phyloP scores from a whole-genome alignment of 2,113 vertebrate species.

The Psilopsiagon aurifrons region DNA sequence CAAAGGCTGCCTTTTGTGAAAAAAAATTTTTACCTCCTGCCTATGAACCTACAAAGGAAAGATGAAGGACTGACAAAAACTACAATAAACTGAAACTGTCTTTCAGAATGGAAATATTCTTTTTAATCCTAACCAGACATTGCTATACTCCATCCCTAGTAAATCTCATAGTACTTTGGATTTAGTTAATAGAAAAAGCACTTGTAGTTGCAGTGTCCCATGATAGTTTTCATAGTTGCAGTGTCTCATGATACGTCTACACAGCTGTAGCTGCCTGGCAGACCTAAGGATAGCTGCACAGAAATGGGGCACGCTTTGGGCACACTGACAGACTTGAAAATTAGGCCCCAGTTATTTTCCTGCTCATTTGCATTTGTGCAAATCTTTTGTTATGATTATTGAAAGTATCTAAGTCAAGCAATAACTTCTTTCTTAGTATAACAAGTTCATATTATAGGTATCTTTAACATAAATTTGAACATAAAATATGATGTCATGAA shows the following conservation, averaged over 20 bases:
- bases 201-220: background rate
- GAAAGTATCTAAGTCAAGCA: background rate
- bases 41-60: background rate
- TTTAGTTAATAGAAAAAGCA: background rate
- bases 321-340: background rate
- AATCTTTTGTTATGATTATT: background rate
- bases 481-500: background rate
- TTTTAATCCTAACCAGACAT: background rate
- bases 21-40: background rate
- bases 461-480: background rate
- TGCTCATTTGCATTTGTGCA: background rate
- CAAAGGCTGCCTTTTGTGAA: fast-evolving
- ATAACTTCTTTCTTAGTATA: background rate
- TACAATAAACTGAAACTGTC: background rate
- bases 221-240: background rate
- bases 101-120: background rate
- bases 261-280: background rate
- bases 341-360: background rate
- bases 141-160: background rate
- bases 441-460: background rate
- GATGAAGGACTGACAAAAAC: background rate
- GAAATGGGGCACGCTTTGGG: background rate
- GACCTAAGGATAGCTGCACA: fast-evolving
- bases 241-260: background rate
- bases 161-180: background rate